Evolutionary conservation across 2,888 invertebrate species (phyloP), one percentile per base, ranked within the genome.

Genomic region (Pyrrhosoma nymphula): DNA sequence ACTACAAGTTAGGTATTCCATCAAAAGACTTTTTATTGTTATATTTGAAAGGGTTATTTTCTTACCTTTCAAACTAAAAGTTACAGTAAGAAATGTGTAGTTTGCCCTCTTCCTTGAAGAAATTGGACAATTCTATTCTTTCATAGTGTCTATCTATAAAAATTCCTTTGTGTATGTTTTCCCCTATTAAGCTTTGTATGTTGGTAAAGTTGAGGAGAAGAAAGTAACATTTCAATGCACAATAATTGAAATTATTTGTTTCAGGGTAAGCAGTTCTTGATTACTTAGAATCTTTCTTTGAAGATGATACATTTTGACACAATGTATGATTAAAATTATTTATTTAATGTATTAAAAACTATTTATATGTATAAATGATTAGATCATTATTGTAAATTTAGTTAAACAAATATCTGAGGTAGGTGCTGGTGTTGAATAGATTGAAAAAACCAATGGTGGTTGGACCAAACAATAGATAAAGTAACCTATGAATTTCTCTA

Each of bases 11-110:
- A 69, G 93, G 47, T 69, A 93, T 93, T 91, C 69, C 69, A 47
- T 93, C 60, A 47, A 93, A 93, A 93, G 69, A 93, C 63, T 69
- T 69, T 69, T 93, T 69, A 93, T 93, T 93, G 93, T 93, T 93
- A 93, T 93, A 39, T 55, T 93, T 93, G 93, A 93, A 93, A 93
- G 93, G 93, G 69, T 93, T 93, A 93, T 93, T 93, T 93, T 93
- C 93, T 93, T 93, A 93, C 93, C 93, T 93, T 93, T 93, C 93
- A 93, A 93, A 69, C 63, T 69, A 93, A 93, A 93, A 93, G 93
- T 93, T 93, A 93, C 91, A 91, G 91, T 91, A 91, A 47, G 69
- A 69, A 93, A 89, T 89, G 89, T 89, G 69, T 93, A 93, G 93
- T 69, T 69, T 75, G 56, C 55, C 89, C 55, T 89, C 89, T 47